Percentiles rank a stretch among this genome's conserved stretches.
These are phyloP conservation scores for Octopus bimaculoides DNA, from an alignment of 1,140 invertebrate genomes.

Conservation along the genomic window DNA sequence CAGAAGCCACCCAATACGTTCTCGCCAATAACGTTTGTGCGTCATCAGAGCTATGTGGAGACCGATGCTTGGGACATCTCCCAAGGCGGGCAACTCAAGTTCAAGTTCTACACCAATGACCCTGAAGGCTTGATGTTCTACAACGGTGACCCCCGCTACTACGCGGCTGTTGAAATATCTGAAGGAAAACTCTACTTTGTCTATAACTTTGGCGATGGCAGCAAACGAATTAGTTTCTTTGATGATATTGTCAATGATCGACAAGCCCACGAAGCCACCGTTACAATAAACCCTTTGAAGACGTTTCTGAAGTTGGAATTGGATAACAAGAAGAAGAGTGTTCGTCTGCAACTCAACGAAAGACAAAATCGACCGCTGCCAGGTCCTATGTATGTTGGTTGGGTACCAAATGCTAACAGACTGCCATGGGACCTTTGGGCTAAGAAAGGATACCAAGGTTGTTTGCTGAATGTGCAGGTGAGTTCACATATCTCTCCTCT, in stretches of 20 bases:
- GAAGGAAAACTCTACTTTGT: conserved; percentile 47
- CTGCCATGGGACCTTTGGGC: conserved; percentile 47
- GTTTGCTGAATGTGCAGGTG: conserved; percentile 34
- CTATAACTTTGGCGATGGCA: conserved; percentile 32
- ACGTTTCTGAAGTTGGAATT: conserved; percentile 15
- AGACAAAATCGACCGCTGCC: conserved; percentile 8
- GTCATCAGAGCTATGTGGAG: not conserved
- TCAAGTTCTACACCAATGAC: conserved; percentile 57
- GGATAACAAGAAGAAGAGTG: conserved; percentile 22
- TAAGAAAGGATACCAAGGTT: conserved; percentile 42
- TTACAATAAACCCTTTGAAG: conserved; percentile 8
- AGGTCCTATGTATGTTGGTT: conserved; percentile 26
- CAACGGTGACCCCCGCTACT: conserved; percentile 71
- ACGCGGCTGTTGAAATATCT: conserved; percentile 39
- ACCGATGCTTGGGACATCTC: not conserved
- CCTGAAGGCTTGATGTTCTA: conserved; percentile 81
- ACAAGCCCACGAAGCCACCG: conserved; percentile 33
- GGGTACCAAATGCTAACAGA: conserved; percentile 14
- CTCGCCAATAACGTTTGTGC: conserved; percentile 27
- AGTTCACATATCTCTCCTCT: too few species aligned
- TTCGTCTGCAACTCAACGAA: conserved; percentile 17
- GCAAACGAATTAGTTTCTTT: conserved; percentile 24
- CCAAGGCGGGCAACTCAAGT: conserved; percentile 23
- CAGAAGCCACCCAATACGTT: not conserved
- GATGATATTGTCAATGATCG: conserved; percentile 35